Conservation (phyloP, 2,888 invertebrate species). For the Chironomus riparius region DNA sequence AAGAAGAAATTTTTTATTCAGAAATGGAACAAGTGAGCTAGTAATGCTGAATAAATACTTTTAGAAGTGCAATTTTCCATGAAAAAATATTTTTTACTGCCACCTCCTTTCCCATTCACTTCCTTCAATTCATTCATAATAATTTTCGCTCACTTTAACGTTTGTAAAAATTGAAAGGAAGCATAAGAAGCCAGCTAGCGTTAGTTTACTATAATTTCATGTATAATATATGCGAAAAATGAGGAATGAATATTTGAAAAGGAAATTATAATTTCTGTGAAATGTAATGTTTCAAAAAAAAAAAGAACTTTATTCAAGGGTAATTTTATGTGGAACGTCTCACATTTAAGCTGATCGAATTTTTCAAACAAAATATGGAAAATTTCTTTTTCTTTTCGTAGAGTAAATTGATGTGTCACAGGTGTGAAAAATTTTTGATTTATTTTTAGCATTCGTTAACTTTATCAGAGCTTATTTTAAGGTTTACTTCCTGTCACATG, state of each 20-base stretch:
- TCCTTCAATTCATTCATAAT: background rate
- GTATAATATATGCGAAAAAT: constrained; percentile 5
- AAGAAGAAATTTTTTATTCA: background rate
- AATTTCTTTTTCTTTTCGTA: too few relatives aligned
- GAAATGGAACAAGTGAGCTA: background rate
- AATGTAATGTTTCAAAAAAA: constrained; percentile 3
- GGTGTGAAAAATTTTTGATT: background rate
- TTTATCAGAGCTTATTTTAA: too few relatives aligned
- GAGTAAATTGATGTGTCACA: background rate
- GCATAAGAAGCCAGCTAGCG: background rate
- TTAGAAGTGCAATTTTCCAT: background rate
- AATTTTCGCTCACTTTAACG: background rate
- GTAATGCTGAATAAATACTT: background rate
- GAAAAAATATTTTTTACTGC: background rate
- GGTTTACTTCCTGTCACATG: too few relatives aligned
- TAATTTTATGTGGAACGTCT: background rate
- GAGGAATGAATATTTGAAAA: constrained; percentile 14
- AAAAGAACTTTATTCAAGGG: background rate
- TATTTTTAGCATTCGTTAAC: too few relatives aligned
- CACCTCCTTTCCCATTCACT: background rate
- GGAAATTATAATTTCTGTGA: constrained; percentile 18
- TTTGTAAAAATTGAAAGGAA: background rate
- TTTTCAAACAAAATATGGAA: background rate
- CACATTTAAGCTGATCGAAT: background rate
- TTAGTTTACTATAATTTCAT: constrained; percentile 8